These are phyloP conservation scores for Elgaria multicarinata DNA, from an alignment of 2,113 vertebrate genomes.

Conservation along the genomic window DNA sequence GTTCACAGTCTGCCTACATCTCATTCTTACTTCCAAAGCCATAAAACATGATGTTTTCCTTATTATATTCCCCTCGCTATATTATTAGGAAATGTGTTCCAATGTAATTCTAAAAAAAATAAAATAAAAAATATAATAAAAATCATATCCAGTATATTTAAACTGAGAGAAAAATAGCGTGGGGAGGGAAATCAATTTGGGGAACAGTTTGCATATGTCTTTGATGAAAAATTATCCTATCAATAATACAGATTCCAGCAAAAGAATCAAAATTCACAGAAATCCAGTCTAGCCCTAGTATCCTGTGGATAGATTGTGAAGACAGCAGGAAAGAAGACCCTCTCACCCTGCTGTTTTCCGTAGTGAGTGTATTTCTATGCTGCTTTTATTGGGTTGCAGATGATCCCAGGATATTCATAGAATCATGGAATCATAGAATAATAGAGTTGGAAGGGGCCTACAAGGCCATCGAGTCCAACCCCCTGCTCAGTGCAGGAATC, in stretches of 20 bases:
- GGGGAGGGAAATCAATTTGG: too few species aligned
- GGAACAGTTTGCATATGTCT: not conserved
- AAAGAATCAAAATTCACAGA: too few species aligned
- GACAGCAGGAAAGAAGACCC: too few species aligned
- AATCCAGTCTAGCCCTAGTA: too few species aligned
- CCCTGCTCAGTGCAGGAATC: too few species aligned
- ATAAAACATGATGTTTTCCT: conserved; percentile 6
- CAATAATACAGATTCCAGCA: not conserved
- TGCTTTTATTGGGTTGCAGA: not conserved
- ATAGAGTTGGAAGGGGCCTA: too few species aligned
- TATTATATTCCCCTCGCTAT: not conserved
- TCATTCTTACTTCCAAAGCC: not conserved
- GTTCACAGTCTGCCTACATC: not conserved
- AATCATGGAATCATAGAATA: too few species aligned
- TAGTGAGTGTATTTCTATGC: not conserved
- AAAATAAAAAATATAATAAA: too few species aligned
- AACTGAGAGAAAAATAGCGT: not conserved
- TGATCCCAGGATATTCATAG: not conserved
- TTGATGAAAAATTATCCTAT: not conserved
- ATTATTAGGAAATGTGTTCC: not conserved
- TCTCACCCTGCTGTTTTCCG: too few species aligned
- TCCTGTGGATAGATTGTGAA: too few species aligned
- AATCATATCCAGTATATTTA: not conserved
- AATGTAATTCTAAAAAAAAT: not conserved
- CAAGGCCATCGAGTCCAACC: too few species aligned